Evolutionary conservation across 2,113 vertebrate species (phyloP).

Genomic region (Columbina picui): DNA sequence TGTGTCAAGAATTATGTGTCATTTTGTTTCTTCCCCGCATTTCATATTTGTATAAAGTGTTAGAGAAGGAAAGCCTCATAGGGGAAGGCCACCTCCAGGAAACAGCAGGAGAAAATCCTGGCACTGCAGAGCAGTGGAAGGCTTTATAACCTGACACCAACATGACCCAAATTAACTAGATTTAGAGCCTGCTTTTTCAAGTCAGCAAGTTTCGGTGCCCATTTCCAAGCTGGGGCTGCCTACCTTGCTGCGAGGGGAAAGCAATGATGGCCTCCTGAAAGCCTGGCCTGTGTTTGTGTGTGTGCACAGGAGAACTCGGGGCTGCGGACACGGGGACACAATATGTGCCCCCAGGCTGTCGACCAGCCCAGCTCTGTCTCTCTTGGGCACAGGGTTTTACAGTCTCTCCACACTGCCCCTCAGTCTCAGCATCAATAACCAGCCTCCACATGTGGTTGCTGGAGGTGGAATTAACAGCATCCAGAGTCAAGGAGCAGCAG

Average conservation of each 20-base stretch:
- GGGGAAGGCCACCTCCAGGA: neutral
- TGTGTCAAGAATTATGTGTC: constrained; percentile 22
- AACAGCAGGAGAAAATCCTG: neutral
- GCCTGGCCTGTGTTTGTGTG: too few species aligned
- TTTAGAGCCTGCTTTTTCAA: neutral
- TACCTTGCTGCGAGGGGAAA: neutral
- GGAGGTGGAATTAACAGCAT: neutral
- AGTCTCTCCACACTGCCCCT: neutral
- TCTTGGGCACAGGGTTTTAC: accelerated
- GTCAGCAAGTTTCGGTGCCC: neutral
- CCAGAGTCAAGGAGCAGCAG: neutral
- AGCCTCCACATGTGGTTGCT: accelerated
- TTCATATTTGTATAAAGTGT: constrained; percentile 4
- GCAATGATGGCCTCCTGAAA: accelerated
- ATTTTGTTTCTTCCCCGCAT: constrained; percentile 17
- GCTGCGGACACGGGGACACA: too few species aligned
- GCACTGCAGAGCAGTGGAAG: neutral
- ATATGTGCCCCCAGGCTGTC: neutral
- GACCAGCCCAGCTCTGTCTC: neutral
- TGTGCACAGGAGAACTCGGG: accelerated
- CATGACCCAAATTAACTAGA: neutral
- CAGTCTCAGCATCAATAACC: neutral
- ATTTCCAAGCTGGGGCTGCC: neutral
- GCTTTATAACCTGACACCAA: neutral
- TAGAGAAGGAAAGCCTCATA: neutral